Evolutionary conservation across 2,113 vertebrate genomes (phyloP), one percentile per base, ranked within the genome.

Genomic region (Apaloderma vittatum): DNA sequence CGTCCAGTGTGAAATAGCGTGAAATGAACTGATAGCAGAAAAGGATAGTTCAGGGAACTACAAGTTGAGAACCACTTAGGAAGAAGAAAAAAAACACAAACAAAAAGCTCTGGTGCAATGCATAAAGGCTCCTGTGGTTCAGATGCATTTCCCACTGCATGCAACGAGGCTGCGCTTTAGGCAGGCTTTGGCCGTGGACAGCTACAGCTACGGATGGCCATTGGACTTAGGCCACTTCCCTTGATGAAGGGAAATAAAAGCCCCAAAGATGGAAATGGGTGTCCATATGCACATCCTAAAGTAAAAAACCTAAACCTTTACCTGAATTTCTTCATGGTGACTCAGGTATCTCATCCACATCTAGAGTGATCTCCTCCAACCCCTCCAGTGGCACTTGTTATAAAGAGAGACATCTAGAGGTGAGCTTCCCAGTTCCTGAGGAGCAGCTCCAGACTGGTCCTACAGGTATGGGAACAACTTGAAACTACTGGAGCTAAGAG

Each of bases 381-480:
- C n/a, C n/a, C 29, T 77, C 18, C 68, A 86, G 7, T 70, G 21
- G 20, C 29, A 24, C n/a, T 55, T 72, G 19, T 63, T 37, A 80
- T 15, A 74, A 85, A 37, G 17, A 37, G 37, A 21, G 19, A 43
- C 40, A 74, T 6, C 17, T 23, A 3, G 6, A 46, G 0, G 0
- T 81, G 43, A 89, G 13, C 51, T 89, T 67, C 37, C 21, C 52
- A 58, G 16, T 1, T 62, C 12, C 73, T 46, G 48, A 78, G 24
- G 65, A 63, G 37, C n/a, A 78, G 76, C 30, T 59, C 26, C 23
- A 70, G 40, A 7, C 15, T 74, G 12, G 40, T 81, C 65, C 36
- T 37, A 17, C 37, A 46, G 23, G 29, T 37, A 9, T 22, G 30
- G 49, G 48, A 85, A 23, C 43, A 26, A 30, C 29, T 17, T 61